These are phyloP conservation scores for Brachirus orientalis DNA, from an alignment of 2,113 vertebrate genomes.

Conservation along the genomic window DNA sequence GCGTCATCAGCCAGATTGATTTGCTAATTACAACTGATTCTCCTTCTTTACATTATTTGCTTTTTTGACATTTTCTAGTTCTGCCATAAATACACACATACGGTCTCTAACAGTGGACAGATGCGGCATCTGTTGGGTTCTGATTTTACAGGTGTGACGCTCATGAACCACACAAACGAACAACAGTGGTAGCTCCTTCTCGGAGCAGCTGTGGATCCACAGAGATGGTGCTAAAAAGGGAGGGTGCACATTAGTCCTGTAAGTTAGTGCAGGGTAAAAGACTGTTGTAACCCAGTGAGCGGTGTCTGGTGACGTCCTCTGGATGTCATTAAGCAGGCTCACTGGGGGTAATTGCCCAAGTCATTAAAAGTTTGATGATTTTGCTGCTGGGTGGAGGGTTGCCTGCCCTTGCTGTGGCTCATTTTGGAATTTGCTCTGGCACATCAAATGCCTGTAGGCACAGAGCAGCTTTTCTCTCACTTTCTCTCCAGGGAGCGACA, in stretches of 20 bases:
- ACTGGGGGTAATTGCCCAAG: slow-evolving; percentile 84
- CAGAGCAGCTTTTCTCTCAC: slow-evolving; percentile 37
- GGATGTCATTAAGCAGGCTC: slow-evolving; percentile 81
- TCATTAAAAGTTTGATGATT: slow-evolving; percentile 87
- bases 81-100: not conserved
- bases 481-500: slow-evolving; percentile 56
- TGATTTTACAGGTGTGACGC: slow-evolving; percentile 30
- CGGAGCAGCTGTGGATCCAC: slow-evolving; percentile 19
- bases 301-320: slow-evolving; percentile 76
- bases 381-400: slow-evolving; percentile 80
- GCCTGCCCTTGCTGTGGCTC: slow-evolving; percentile 77
- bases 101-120: slow-evolving; percentile 13
- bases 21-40: slow-evolving; percentile 69
- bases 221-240: slow-evolving; percentile 11
- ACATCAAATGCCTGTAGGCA: slow-evolving; percentile 70
- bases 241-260: slow-evolving; percentile 49
- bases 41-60: slow-evolving; percentile 36
- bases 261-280: slow-evolving; percentile 25
- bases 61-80: slow-evolving; percentile 7
- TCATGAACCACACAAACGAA: slow-evolving; percentile 33
- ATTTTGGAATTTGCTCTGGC: slow-evolving; percentile 73
- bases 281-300: slow-evolving; percentile 48
- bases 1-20: too few relatives aligned
- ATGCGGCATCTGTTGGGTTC: slow-evolving; percentile 7
- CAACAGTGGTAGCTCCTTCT: slow-evolving; percentile 33